Conservation (phyloP, 2,113 vertebrate genomes). For the Oxyruncus cristatus region DNA sequence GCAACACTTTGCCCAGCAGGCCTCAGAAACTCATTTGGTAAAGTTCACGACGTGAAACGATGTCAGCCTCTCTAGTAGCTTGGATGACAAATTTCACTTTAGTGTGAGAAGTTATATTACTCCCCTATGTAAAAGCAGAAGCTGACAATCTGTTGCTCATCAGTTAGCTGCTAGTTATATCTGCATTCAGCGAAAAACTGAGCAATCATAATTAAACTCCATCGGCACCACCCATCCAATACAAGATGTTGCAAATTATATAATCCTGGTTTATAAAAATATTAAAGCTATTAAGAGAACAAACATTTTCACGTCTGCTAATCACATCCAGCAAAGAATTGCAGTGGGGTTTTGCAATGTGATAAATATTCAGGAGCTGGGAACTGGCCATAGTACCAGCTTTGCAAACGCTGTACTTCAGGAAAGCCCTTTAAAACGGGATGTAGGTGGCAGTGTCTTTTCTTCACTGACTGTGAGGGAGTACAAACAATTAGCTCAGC, state of each 20-base stretch:
- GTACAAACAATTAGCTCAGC: not conserved
- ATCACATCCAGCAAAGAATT: not conserved
- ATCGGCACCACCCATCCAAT: not conserved
- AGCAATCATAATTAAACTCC: not conserved
- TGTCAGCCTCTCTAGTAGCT: not conserved
- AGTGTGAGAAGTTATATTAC: not conserved
- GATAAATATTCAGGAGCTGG: slow-evolving; percentile 2
- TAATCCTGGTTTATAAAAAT: not conserved
- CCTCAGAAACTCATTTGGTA: not conserved
- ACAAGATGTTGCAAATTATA: not conserved
- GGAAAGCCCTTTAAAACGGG: not conserved
- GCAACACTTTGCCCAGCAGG: not conserved
- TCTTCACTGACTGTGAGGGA: not conserved
- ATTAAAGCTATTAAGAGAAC: not conserved
- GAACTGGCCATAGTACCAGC: not conserved
- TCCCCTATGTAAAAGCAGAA: not conserved
- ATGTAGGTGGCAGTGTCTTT: not conserved
- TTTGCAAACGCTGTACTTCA: not conserved
- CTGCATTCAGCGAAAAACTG: not conserved
- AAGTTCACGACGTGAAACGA: not conserved
- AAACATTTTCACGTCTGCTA: not conserved
- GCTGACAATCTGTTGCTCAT: not conserved
- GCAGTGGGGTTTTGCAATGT: not conserved
- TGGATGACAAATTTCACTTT: not conserved
- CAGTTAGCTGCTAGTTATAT: not conserved